Evolutionary conservation across 2,797 vertebrate species (phyloP), one percentile per base, ranked within the genome.

Genomic region (Siniperca obscura): DNA sequence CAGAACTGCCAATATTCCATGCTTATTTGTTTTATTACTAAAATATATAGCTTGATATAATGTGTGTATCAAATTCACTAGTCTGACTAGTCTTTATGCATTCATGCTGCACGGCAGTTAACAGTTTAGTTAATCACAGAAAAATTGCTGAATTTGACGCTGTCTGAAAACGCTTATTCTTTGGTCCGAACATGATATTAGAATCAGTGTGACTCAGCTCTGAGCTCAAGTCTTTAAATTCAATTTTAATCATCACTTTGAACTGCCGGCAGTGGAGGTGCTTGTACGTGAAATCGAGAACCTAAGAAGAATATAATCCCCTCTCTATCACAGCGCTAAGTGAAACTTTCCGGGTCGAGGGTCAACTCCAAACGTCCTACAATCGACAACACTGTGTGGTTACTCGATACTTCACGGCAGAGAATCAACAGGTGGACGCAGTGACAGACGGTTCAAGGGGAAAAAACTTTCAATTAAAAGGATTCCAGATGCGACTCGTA

Each of bases 271-370:
- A 0, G 42, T 0, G 3, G 66, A 72, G 42, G 44, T 3, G 56
- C 7, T 69, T 19, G 53, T 0, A 57, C 62, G 16, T 42, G 82
- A 78, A 79, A 83, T 7, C 0, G 55, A 66, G 64, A 57, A 27
- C 13, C 44, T 2, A 13, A 61, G 66, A 1, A 46, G 68, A 74
- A 34, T 0, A 25, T 25, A 34, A 80, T 13, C 67, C 30, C 19
- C 13, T 55, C 69, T 62, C 55, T 59, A 12, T 25, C 0, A 34
- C 57, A 2, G 75, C 5, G 6, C 74, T 80, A 81, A 87, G 78
- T 85, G 81, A 85, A 89, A 73, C 72, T 77, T 85, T 78, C 82
- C 81, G 5, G 81, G 89, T 78, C 82, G 1, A 25, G 19, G 85
- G 85, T 86, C 83, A 55, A 42, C 59, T 56, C 56, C 2, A 62